Conservation (phyloP, 2,888 invertebrate species). For the Allolobophora icterica region DNA sequence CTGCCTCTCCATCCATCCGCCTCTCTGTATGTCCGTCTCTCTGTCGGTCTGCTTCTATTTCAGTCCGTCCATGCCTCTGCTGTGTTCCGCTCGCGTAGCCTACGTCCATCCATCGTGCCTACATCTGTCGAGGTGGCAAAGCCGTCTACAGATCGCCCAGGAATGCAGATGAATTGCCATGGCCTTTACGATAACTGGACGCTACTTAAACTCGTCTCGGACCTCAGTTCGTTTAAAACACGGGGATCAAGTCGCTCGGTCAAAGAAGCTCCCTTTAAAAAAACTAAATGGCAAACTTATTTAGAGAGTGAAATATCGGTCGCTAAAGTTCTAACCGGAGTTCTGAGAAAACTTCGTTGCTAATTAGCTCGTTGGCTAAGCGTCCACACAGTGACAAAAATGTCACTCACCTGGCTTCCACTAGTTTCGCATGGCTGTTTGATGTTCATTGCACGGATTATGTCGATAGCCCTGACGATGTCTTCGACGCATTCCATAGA, state of each 20-base stretch:
- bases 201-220: not conserved
- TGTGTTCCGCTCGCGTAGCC: not conserved
- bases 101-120: not conserved
- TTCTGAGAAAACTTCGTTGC: not conserved
- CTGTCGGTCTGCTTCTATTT: not conserved
- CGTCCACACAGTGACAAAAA: not conserved
- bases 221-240: not conserved
- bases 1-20: not conserved
- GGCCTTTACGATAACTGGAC: not conserved
- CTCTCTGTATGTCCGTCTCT: not conserved
- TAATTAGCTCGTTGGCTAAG: not conserved
- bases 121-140: not conserved
- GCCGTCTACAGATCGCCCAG: not conserved
- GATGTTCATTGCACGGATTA: not conserved
- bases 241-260: not conserved
- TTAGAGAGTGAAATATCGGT: not conserved
- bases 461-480: not conserved
- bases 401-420: not conserved
- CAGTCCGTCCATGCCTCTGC: not conserved
- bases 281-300: not conserved
- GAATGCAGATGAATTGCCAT: not conserved
- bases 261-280: not conserved
- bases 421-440: not conserved
- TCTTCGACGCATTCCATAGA: not conserved
- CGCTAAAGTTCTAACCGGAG: not conserved